Evolutionary conservation across 2,888 invertebrate genomes (phyloP).

Genomic region (Hartigia nigra): DNA sequence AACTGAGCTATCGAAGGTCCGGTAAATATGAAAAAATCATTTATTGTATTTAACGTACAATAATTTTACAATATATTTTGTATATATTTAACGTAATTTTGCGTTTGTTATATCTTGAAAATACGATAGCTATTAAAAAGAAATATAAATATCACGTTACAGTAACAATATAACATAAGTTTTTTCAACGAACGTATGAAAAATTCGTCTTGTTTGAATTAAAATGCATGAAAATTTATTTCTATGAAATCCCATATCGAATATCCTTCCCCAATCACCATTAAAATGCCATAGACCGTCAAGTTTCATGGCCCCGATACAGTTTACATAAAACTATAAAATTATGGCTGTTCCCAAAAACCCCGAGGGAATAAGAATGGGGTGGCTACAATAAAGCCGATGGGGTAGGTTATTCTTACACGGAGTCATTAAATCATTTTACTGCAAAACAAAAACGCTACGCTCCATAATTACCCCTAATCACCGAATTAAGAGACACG

Average conservation of each 20-base stretch:
- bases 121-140: neutral
- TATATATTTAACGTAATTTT: neutral
- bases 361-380: slow-evolving; percentile 26
- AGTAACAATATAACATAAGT: no score
- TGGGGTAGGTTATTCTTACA: slow-evolving; percentile 56
- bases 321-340: slow-evolving; percentile 66
- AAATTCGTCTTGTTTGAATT: neutral
- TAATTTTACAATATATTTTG: neutral
- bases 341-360: slow-evolving; percentile 47
- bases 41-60: neutral
- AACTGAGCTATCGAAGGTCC: slow-evolving; percentile 66
- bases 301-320: slow-evolving; percentile 56
- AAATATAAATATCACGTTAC: neutral
- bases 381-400: slow-evolving; percentile 49
- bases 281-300: slow-evolving; percentile 53
- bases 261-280: slow-evolving; percentile 60
- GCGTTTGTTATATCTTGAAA: neutral
- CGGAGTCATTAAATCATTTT: slow-evolving; percentile 59
- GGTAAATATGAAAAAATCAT: neutral
- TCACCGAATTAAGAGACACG: slow-evolving; percentile 25
- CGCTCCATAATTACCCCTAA: slow-evolving; percentile 28
- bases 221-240: slow-evolving; percentile 40
- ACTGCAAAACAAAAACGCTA: slow-evolving; percentile 55
- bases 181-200: neutral
- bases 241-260: slow-evolving; percentile 46